Base-by-base conservation (phyloP, 2,888 invertebrate genomes). In the Dromius quadrimaculatus region DNA sequence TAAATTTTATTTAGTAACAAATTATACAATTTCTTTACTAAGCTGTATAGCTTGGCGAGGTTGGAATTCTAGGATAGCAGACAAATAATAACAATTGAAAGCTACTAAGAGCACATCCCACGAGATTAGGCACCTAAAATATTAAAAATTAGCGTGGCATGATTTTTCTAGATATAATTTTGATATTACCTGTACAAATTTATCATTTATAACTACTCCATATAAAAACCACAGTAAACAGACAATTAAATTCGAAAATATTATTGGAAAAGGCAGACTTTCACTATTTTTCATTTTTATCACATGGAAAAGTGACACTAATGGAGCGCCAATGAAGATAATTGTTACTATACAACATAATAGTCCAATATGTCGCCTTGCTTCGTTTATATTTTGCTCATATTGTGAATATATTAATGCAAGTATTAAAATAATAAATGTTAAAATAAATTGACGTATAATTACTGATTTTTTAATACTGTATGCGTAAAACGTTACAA, bases 261-360 rank as follows among this genome's bases (percentile, higher is more conserved):
- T 95, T 78, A 97, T 86, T 2, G 94, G 92, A 79, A 95, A 92
- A 22, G 97, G 96, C 76, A 97, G 85, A 79, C 91, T 92, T 77
- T 95, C 94, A 0, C 94, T 90, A 80, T 88, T 93, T 81, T 90
- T 92, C 3, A 90, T 87, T 80, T 85, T 87, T 64, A 96, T 84
- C 2, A 97, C 95, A 83, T 95, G 90, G 32, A 92, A 84, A 75
- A 95, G 81, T 79, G 91, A 90, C 62, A 90, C 90, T 75, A 95
- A 85, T 2, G 95, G 95, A 8, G 95, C 90, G 17, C 92, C 93
- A 79, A 94, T 91, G 77, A 93, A 93, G 72, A 93, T 77, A 61
- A 94, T 87, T 0, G 94, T 93, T 54, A 94, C 85, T 20, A 87
- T 80, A 81, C 92, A 92, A 75, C 93, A 90, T 57, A 89, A 78